Base-by-base conservation (phyloP, 2,797 vertebrate species). In the Podarcis siculus region DNA sequence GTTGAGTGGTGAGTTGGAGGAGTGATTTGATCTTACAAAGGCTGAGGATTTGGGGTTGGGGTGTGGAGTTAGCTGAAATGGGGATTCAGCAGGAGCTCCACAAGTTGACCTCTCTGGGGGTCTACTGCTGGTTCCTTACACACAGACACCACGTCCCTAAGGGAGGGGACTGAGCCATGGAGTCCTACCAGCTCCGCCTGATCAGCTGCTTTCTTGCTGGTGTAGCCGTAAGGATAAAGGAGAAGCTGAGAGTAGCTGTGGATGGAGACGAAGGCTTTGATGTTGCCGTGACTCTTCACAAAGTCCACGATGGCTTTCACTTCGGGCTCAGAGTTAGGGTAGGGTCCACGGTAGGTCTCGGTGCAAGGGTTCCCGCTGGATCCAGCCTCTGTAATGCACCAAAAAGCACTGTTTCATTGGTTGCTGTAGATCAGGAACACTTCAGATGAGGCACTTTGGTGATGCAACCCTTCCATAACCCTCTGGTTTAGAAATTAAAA, bases 171-270 rank as follows among this genome's bases (percentile, higher is more conserved):
- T 19, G 19, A 5, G 19, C 32, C 5, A 6, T 3, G 2, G 5
- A 49, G 5, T 10, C 96, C 58, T 95, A 99, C 99, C 98, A 99
- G 97, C 93, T 99, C 99, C 0, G 71, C 0, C 8, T 97, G 30
- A 90, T 99, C 95, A 0, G 90, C 83, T 0, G 0, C 91, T 0
- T 96, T 92, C 1, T 95, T 95, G 0, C 0, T 13, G 9, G 96
- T 99, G 95, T 98, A 98, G 82, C 99, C 99, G 0, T 98, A 99
- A 67, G 99, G 99, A 49, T 98, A 99, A 90, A 99, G 90, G 45
- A 99, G 98, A 95, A 99, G 98, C 95, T 99, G 99, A 61, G 98
- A 99, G 90, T 99, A 99, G 92, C 98, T 96, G 83, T 99, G 99
- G 96, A 99, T 98, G 96, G 98, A 99, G 90, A 99, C 0, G 75